Evolutionary conservation across 2,888 invertebrate species (phyloP).

Genomic region (Eristalinus sepulchralis): DNA sequence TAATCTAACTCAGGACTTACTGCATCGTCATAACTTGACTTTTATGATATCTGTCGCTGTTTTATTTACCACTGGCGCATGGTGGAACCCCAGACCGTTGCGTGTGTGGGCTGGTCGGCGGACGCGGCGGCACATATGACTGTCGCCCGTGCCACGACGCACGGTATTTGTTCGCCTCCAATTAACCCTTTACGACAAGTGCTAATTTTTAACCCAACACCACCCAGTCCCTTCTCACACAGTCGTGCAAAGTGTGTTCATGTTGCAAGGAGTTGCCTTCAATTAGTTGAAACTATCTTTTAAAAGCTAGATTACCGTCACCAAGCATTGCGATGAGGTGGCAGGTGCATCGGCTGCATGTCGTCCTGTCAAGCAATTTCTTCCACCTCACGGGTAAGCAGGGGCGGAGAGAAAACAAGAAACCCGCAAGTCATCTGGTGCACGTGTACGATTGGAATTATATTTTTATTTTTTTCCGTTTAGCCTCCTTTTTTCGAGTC

Average conservation of each 20-base stretch:
- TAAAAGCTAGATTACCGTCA: neutral
- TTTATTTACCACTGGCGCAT: neutral
- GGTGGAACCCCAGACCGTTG: neutral
- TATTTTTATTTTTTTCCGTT: neutral
- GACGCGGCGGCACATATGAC: neutral
- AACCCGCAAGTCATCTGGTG: constrained; percentile 24
- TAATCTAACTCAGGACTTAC: neutral
- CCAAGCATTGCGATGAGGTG: neutral
- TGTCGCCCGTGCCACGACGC: neutral
- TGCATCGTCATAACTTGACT: neutral
- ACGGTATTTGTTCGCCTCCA: constrained; percentile 5
- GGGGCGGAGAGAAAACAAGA: neutral
- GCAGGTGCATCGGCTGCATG: neutral
- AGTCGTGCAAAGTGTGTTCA: neutral
- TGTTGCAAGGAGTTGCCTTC: constrained; percentile 9
- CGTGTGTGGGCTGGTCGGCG: neutral
- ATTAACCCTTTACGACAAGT: constrained; percentile 19
- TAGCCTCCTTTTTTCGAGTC: neutral
- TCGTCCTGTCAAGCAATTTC: neutral
- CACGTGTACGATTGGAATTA: constrained; percentile 22
- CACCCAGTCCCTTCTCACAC: neutral
- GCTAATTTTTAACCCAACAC: constrained; percentile 15
- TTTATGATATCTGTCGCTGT: neutral
- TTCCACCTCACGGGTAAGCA: neutral
- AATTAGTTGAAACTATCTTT: constrained; percentile 7